Base-by-base conservation (phyloP, 2,797 vertebrate species). In the Tachyglossus aculeatus region DNA sequence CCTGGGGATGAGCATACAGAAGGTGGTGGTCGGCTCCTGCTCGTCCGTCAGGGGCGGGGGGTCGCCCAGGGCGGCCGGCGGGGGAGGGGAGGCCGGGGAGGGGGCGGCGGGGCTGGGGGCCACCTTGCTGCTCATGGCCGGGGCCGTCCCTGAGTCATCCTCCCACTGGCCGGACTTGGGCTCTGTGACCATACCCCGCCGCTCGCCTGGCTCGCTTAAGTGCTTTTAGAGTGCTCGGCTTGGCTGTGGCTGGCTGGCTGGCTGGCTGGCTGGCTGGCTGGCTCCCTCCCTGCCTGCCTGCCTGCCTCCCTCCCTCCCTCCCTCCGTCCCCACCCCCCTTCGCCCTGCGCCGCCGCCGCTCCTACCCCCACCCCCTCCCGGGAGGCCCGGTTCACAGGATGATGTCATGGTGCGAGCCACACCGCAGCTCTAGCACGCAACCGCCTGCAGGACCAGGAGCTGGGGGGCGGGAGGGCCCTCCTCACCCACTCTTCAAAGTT, bases 1-100 rank as follows among this genome's bases (percentile, higher is more conserved):
- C 82, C 89, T 95, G 25, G 97, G 97, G 80, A 98, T 95, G 78
- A 97, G 94, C 92, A 95, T 96, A 90, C 97, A 98, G 90, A 98
- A 98, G 71, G 96, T 97, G 71, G 97, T 98, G 82, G 94, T 92
- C 63, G 88, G 90, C 68, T 98, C 97, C 83, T 94, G 96, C 56
- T 97, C 96, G 21, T 95, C 93, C 14, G 94, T 93, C 74, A 91
- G 67, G 82, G 91, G 88, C 8, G 94, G 93, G 15, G 94, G 95
- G 76, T 95, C 93, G n/a, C 91, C 93, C 64, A 91, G 86, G 15
- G 92, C 89, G 68, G 89, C 88, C 82, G 90, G 89, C 81, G 86
- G 86, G 75, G 53, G 57, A 57, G 78, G 57, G 86, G 89, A 55
- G 90, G 94, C 86, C 88, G 83, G 67, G 69, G 86, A 74, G 53